Evolutionary conservation across 2,113 vertebrate species (phyloP).

Genomic region (Rhinichthys klamathensis): DNA sequence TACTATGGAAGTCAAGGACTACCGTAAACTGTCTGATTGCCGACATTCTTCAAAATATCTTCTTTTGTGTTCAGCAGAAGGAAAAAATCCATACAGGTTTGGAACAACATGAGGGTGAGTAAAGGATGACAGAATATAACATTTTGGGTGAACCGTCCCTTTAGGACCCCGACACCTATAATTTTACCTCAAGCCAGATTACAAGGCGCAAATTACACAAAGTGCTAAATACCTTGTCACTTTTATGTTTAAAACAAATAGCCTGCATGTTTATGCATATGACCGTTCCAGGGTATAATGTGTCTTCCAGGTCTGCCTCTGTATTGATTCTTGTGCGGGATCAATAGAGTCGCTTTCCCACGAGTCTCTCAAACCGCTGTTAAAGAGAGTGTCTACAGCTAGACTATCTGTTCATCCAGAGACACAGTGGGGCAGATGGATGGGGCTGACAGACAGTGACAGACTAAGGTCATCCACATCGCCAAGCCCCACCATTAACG

Average conservation of each 20-base stretch:
- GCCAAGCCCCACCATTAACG: conserved; percentile 50
- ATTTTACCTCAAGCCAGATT: background rate
- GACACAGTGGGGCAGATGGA: conserved; percentile 36
- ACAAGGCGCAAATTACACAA: background rate
- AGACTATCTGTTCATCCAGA: conserved; percentile 19
- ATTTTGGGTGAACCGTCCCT: too few species aligned
- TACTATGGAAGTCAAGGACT: too few species aligned
- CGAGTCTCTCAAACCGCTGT: conserved; percentile 14
- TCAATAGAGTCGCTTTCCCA: conserved; percentile 55
- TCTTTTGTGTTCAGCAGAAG: too few species aligned
- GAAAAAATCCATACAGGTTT: too few species aligned
- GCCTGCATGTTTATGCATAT: background rate
- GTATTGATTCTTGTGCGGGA: conserved; percentile 50
- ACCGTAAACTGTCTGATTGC: too few species aligned
- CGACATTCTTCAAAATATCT: too few species aligned
- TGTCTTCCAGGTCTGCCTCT: conserved; percentile 10
- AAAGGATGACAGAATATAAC: too few species aligned
- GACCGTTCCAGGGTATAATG: background rate
- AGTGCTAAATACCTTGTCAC: background rate
- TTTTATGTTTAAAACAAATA: background rate
- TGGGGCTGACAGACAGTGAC: conserved; percentile 34
- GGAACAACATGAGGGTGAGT: too few species aligned
- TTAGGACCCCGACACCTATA: background rate
- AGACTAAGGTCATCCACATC: conserved; percentile 45
- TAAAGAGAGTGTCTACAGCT: conserved; percentile 5